Conservation (phyloP, 2,797 vertebrate species). For the Rhynchonycteris naso region DNA sequence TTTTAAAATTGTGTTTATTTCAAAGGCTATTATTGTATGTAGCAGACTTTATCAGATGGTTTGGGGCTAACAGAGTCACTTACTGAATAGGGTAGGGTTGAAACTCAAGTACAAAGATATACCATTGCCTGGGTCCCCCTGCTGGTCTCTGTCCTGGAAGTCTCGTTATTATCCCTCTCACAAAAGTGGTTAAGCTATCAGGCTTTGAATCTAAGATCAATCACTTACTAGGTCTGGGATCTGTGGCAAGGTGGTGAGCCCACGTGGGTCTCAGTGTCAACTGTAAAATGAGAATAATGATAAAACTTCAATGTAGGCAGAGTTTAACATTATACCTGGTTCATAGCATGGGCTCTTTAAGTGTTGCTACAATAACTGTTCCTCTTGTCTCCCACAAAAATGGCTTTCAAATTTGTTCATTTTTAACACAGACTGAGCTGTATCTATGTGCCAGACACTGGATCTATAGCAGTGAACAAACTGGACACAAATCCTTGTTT, state of each 20-base stretch:
- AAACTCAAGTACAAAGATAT: background rate
- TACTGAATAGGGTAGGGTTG: background rate
- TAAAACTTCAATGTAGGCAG: background rate
- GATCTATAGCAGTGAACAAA: background rate
- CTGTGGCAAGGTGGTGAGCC: background rate
- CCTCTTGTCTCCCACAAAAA: background rate
- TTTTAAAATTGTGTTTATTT: background rate
- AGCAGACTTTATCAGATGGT: background rate
- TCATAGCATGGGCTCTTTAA: background rate
- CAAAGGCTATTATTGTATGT: background rate
- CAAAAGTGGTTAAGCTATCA: background rate
- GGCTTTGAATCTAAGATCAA: background rate
- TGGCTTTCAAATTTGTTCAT: background rate
- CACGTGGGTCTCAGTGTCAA: background rate
- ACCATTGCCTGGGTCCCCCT: background rate
- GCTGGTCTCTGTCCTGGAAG: background rate
- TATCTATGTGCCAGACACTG: background rate
- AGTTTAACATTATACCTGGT: background rate
- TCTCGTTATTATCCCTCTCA: background rate
- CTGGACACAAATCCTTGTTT: background rate
- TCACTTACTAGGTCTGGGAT: background rate
- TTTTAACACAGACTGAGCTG: background rate
- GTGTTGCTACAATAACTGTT: background rate
- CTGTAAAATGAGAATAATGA: background rate
- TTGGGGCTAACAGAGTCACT: background rate